Base-by-base conservation (phyloP, 2,113 vertebrate genomes). In the Serinus canaria region DNA sequence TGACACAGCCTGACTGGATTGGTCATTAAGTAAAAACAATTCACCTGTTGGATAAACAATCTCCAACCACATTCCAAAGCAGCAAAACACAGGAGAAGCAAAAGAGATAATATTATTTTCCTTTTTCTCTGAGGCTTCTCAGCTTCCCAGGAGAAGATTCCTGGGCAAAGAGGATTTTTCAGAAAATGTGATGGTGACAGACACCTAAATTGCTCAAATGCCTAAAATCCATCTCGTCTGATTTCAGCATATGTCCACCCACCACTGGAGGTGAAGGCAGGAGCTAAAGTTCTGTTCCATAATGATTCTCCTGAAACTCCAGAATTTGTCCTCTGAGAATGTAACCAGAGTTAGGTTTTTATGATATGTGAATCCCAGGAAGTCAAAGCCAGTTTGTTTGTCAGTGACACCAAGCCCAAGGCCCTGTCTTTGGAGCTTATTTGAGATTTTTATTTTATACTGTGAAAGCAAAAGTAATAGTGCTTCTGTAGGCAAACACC, bases 321-420 rank as follows among this genome's bases (percentile, higher is more conserved):
- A 72, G 24, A 44, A 72, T 84, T 58, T 78, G 33, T 47, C 33
- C n/a, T 66, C 55, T 66, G 55, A 72, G 63, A 83, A 58, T n/a
- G 2, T n/a, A 53, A 77, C 1, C 5, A 69, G 53, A 4, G 15
- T 20, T 41, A 73, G 80, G 19, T 64, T 81, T 86, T 35, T 55
- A n/a, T 55, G 30, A 33, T 37, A 22, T 72, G 16, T 70, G 77
- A 85, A 82, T 83, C 68, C 35, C 44, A 76, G 53, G 31, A 67
- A 83, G 37, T 35, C 68, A 78, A 75, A 93, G 43, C 20, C 17
- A n/a, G 16, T 78, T 81, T 75, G 41, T 83, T 76, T 76, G 20
- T 86, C 77, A 91, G 77, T 81, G 69, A 81, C 68, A 46, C 73
- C 67, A 80, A 89, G 62, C 76, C 28, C 46, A 78, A 63, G 35